Conservation (phyloP, 2,113 vertebrate species). For the Menura novaehollandiae region DNA sequence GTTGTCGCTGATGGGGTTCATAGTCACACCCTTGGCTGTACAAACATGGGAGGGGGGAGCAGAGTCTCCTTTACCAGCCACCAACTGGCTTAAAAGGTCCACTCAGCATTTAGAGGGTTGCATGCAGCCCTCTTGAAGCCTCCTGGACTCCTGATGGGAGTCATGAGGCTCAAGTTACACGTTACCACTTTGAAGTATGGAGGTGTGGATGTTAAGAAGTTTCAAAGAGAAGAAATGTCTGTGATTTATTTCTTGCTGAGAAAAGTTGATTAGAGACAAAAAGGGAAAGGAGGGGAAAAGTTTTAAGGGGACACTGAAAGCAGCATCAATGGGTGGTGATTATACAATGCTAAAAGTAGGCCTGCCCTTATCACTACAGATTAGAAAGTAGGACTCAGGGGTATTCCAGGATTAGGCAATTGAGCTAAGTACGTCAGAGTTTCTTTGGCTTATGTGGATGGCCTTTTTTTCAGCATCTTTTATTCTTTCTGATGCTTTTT, state of each 20-base stretch:
- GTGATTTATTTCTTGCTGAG: not conserved
- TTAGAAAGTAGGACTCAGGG: not conserved
- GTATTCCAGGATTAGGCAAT: not conserved
- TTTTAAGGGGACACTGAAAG: not conserved
- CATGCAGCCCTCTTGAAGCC: not conserved
- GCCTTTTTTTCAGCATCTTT: not conserved
- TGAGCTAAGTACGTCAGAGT: not conserved
- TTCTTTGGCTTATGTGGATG: not conserved
- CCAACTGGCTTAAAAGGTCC: not conserved
- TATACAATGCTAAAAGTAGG: not conserved
- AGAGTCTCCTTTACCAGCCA: not conserved
- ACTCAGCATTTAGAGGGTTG: not conserved
- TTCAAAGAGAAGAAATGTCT: not conserved
- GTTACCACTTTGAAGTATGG: not conserved
- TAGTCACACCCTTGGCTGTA: not conserved
- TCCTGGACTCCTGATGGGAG: not conserved
- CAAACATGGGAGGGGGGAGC: not conserved
- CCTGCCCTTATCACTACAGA: not conserved
- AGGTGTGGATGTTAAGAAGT: not conserved
- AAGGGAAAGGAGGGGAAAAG: not conserved
- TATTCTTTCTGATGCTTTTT: not conserved
- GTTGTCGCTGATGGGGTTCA: not conserved
- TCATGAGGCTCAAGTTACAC: not conserved
- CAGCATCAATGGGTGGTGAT: not conserved
- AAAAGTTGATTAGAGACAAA: not conserved